Base-by-base conservation (phyloP, 2,797 vertebrate species). In the Rhabdophis nuchalis region DNA sequence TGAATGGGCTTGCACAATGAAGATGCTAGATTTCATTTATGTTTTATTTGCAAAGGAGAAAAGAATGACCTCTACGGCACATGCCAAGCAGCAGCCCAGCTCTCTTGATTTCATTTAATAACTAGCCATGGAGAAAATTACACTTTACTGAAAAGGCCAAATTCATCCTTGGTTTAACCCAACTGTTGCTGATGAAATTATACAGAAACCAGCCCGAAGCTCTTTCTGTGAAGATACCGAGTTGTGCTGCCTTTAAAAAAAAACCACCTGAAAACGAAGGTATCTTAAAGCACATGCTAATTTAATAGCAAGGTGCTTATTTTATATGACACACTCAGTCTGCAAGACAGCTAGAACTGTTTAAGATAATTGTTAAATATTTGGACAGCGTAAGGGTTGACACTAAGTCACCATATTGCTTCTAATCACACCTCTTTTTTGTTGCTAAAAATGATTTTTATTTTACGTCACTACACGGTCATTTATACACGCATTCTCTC, bases 61-160 rank as follows among this genome's bases (percentile, higher is more conserved):
- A 95, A 54, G 36, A 57, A 92, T 96, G 96, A 96, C 95, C 96
- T 95, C 95, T 93, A 93, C 91, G 72, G 89, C 94, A 86, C 82
- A 96, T 93, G 92, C 93, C 94, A 86, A 95, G 93, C 77, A 92
- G 92, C 93, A 95, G 27, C 93, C 77, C 93, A 50, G 92, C 89
- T 85, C 93, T 95, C 92, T 96, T 94, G 93, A 96, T 94, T 93
- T 94, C 53, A 0, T 97, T 95, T 96, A 96, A 95, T 96, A 96
- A 96, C 95, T 95, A 96, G 93, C 93, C 94, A 93, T 93, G 94
- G 95, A 96, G 95, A 96, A 97, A 96, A 96, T 95, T 94, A 93
- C 93, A 90, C 92, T 95, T 94, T 94, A 94, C 96, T 95, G 96
- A 96, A 96, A 96, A 97, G 94, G 95, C 92, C 93, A 96, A 95